Percentiles rank a stretch among this genome's conserved stretches.
These are phyloP conservation scores for Eulemur albifrons DNA, from an alignment of 2,797 vertebrate species.

Conservation along the genomic window DNA sequence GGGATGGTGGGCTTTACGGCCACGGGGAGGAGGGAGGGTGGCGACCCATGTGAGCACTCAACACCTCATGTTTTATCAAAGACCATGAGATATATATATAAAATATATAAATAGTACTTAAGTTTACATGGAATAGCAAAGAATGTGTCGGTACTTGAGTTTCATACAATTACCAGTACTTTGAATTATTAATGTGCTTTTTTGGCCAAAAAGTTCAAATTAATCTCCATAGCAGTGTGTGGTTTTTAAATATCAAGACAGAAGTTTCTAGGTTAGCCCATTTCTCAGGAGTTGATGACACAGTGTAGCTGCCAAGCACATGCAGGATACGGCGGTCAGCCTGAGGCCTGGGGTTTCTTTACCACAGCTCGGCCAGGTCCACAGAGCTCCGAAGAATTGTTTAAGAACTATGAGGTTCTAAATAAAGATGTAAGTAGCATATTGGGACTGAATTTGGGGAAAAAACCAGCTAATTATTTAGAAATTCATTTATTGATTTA, in stretches of 20 bases:
- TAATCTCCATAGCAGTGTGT: not conserved
- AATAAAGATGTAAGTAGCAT: not conserved
- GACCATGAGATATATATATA: not conserved
- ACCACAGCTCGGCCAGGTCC: not conserved
- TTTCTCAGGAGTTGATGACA: not conserved
- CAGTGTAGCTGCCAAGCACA: no score
- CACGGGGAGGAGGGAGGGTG: not conserved
- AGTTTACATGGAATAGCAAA: not conserved
- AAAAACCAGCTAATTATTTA: not conserved
- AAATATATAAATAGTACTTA: not conserved
- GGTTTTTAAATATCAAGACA: not conserved
- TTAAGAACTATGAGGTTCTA: not conserved
- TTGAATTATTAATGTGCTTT: not conserved
- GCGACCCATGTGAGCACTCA: not conserved
- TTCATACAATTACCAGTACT: not conserved
- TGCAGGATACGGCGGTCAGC: rapidly evolving
- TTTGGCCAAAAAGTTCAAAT: not conserved
- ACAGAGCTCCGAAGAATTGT: not conserved
- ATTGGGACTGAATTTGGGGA: not conserved
- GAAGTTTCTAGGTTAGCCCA: not conserved
- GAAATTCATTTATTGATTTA: not conserved
- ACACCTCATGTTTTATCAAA: not conserved
- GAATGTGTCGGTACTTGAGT: not conserved
- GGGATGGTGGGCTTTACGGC: rapidly evolving
- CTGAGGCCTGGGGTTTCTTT: not conserved